These are phyloP conservation scores for Gorsachius goisagi DNA, from an alignment of 2,113 vertebrate species.

Conservation along the genomic window DNA sequence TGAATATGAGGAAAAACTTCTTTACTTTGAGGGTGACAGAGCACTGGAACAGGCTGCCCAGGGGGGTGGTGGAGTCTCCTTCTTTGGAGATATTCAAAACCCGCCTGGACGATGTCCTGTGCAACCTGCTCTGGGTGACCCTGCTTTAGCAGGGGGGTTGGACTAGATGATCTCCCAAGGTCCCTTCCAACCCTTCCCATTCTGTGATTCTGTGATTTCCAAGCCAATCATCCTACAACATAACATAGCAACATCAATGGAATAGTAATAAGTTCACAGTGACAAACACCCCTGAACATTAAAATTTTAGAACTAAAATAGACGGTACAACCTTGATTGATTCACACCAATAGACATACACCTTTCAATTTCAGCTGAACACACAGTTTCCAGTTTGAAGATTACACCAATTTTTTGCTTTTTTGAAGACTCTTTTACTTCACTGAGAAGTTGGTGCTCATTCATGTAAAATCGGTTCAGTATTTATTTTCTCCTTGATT, in stretches of 20 bases:
- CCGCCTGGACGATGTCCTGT: no score
- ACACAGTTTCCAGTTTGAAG: neutral
- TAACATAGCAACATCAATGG: neutral
- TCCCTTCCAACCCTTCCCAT: no score
- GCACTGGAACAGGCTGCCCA: no score
- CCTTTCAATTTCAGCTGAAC: neutral
- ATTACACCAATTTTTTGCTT: neutral
- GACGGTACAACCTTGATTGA: neutral
- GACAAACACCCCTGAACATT: neutral
- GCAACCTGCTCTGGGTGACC: no score
- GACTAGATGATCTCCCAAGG: no score
- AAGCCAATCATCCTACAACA: neutral
- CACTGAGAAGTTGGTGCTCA: neutral
- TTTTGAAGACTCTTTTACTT: neutral
- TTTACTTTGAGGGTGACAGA: no score
- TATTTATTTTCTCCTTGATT: neutral
- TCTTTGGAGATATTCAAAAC: no score
- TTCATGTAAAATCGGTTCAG: neutral
- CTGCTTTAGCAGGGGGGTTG: no score
- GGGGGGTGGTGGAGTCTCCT: no score
- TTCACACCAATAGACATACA: neutral
- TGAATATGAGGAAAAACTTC: no score
- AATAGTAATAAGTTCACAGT: neutral
- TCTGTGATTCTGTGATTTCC: neutral
- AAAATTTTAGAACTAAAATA: neutral